Percentiles rank a stretch among this genome's conserved stretches.
Conservation (phyloP, 2,888 invertebrate species). For the Cyclophora punctaria region DNA sequence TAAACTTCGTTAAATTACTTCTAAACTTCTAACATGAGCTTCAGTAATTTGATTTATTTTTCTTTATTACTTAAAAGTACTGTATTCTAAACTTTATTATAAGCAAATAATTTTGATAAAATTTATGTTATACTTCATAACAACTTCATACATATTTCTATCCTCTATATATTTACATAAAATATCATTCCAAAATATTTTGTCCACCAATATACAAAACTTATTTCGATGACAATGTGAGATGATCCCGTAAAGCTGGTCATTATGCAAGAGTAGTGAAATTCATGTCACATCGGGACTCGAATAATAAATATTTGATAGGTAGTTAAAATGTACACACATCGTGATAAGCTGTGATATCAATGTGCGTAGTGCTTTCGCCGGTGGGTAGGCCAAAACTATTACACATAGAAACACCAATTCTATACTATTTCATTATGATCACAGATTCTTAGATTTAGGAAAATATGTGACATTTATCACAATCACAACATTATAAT, state of each 20-base stretch:
- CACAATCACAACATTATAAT: conserved; percentile 37
- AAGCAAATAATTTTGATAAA: conserved; percentile 42
- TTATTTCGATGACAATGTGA: conserved; percentile 13
- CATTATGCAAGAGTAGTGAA: conserved; percentile 15
- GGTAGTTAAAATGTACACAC: neutral
- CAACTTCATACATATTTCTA: conserved; percentile 53
- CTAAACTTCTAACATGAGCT: neutral
- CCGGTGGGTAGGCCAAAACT: conserved; percentile 61
- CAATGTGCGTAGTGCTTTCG: neutral
- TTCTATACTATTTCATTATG: conserved; percentile 52
- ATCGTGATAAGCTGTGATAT: too few relatives aligned
- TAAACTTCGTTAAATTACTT: neutral
- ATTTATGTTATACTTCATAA: conserved; percentile 45
- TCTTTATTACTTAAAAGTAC: too few relatives aligned
- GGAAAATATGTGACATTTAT: conserved; percentile 56
- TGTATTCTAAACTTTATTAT: conserved; percentile 10
- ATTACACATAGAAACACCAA: conserved; percentile 34
- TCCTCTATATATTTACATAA: conserved; percentile 54
- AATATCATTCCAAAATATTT: conserved; percentile 59
- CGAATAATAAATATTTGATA: neutral
- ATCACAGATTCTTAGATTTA: conserved; percentile 68
- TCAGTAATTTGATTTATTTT: neutral
- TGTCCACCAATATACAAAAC: conserved; percentile 37
- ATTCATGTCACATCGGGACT: conserved; percentile 4
- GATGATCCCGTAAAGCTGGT: conserved; percentile 17